Percentiles rank a stretch among this genome's conserved stretches.
phyloP scores from a whole-genome alignment of 2,888 invertebrate genomes.

The Pheosia tremula region DNA sequence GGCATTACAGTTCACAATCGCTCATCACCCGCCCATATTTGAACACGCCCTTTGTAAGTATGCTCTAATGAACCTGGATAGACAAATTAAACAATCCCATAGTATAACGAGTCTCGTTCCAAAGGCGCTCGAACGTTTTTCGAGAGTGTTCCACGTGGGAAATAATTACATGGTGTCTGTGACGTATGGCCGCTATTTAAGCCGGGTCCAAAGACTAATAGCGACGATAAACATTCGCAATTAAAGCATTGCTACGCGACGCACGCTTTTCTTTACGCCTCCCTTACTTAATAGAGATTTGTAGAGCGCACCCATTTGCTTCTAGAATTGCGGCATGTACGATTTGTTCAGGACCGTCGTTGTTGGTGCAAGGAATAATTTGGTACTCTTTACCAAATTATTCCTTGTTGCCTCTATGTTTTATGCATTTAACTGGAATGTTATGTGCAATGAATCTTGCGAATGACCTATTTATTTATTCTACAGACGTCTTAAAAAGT shows the following conservation, averaged over 20 bases:
- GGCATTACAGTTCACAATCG: conserved; percentile 29
- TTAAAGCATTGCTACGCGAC: conserved; percentile 82
- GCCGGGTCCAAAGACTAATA: conserved; percentile 77
- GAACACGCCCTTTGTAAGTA: conserved; percentile 48
- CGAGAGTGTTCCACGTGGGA: conserved; percentile 72
- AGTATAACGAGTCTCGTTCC: conserved; percentile 58
- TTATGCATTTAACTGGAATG: neutral
- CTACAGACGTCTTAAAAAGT: no score
- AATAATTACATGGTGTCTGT: conserved; percentile 81
- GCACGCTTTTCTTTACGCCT: conserved; percentile 80
- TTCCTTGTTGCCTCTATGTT: neutral
- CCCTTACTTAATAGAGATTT: conserved; percentile 76
- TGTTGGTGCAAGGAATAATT: conserved; percentile 26
- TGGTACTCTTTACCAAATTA: no score
- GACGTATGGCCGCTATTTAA: conserved; percentile 81
- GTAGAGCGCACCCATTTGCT: conserved; percentile 52
- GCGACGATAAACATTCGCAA: conserved; percentile 80
- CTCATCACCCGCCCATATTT: conserved; percentile 39
- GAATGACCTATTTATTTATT: no score
- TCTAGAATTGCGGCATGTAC: conserved; percentile 37
- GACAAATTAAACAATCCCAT: conserved; percentile 69
- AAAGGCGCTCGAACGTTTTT: conserved; percentile 68
- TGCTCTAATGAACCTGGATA: conserved; percentile 59
- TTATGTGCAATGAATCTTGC: neutral
- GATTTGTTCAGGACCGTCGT: conserved; percentile 32